Evolutionary conservation across 2,113 vertebrate genomes (phyloP).

Genomic region (Dromaius novaehollandiae): DNA sequence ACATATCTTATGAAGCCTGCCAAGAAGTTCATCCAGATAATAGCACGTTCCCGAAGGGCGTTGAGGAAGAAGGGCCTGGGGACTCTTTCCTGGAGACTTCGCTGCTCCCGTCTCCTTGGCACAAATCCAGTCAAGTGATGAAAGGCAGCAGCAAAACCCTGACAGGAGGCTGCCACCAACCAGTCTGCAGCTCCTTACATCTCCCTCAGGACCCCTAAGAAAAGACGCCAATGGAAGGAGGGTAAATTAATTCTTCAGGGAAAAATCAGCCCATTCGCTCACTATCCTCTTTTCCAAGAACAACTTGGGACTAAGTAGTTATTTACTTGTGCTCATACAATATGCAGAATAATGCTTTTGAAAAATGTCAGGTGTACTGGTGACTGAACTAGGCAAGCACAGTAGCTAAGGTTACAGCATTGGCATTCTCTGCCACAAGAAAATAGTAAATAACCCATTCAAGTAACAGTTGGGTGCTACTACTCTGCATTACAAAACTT

Average conservation of each 20-base stretch:
- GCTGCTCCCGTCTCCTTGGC: not conserved
- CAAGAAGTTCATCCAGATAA: slow-evolving; percentile 52
- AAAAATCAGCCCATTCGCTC: not conserved
- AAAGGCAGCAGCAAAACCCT: slow-evolving; percentile 4
- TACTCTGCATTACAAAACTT: not conserved
- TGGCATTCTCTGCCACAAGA: not conserved
- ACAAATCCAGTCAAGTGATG: not conserved
- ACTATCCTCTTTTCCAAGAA: not conserved
- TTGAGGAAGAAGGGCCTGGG: not conserved
- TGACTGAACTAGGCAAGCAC: not conserved
- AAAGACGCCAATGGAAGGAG: not conserved
- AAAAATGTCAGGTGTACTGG: not conserved
- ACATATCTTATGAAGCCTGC: not conserved
- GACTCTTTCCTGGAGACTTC: not conserved
- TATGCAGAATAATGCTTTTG: not conserved
- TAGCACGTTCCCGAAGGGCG: not conserved
- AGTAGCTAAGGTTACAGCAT: not conserved
- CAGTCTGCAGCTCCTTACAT: not conserved
- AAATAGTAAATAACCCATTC: not conserved
- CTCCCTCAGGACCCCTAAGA: not conserved
- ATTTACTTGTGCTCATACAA: not conserved
- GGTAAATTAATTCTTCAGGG: not conserved
- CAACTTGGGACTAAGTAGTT: not conserved
- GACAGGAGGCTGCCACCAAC: not conserved
- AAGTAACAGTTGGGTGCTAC: not conserved